Base-by-base conservation (phyloP, 2,797 vertebrate genomes). In the Cynopterus sphinx region DNA sequence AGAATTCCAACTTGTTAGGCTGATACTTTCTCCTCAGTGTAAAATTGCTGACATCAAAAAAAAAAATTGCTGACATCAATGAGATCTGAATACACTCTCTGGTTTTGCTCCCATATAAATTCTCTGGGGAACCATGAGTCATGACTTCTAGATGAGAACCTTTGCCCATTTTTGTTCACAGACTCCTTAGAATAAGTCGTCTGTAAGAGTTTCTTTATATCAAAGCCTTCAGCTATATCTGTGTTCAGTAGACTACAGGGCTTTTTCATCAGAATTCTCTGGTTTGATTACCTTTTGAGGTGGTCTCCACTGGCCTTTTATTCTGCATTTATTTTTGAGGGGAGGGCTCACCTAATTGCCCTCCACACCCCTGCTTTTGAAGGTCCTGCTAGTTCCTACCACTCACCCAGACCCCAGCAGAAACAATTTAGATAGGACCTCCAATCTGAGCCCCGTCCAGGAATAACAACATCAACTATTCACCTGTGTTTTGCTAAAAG, bases 71-170 rank as follows among this genome's bases (percentile, higher is more conserved):
- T 70, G 71, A 93, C 95, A 91, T 91, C 79, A 75, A 0, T 89
- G 88, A 96, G 68, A 61, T 97, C 57, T 95, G 73, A 92, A 74
- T 75, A 73, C 70, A 94, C 24, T 53, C 85, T 49, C 16, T 24
- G 46, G 86, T 88, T 94, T 83, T 90, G 88, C 70, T 96, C 65
- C 70, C 77, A 8, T 92, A 55, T 31, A 53, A 96, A 67, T 83
- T 83, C 78, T 96, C 94, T 95, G 82, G 68, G 94, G 82, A 75
- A 79, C 65, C 28, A 7, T 90, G 71, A 97, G 65, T 91, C 95
- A 93, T 89, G 84, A 96, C 75, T 96, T 94, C 28, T 73, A 81
- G 65, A 77, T 78, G 75, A 96, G 59, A 89, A 87, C 5, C 24
- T 77, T 93, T 73, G 36, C 73, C 93, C 55, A 90, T 83, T 93